Evolutionary conservation across 2,888 invertebrate species (phyloP).

Genomic region (Amblyjoppa fuscipennis): DNA sequence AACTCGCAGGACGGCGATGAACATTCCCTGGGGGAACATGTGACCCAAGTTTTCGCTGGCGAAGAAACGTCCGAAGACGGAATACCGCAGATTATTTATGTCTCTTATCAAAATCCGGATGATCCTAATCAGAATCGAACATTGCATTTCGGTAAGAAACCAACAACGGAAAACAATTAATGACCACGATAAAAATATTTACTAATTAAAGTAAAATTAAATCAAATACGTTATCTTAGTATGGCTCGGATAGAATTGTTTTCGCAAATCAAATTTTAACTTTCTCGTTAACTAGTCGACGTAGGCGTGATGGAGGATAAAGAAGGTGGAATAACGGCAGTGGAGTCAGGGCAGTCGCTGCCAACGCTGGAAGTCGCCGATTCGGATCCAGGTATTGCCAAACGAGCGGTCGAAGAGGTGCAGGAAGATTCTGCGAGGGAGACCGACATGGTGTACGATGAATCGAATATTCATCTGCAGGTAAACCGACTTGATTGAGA

Average conservation of each 20-base stretch:
- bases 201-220: background rate
- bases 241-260: background rate
- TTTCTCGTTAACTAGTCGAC: conserved; percentile 73
- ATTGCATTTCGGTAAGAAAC: conserved; percentile 80
- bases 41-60: conserved; percentile 79
- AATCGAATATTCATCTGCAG: conserved; percentile 81
- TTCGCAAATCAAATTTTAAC: background rate
- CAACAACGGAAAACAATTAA: background rate
- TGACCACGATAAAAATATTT: background rate
- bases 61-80: conserved; percentile 81
- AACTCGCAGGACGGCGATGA: conserved; percentile 75
- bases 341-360: conserved; percentile 72
- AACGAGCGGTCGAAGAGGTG: conserved; percentile 62
- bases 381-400: conserved; percentile 68
- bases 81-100: conserved; percentile 86
- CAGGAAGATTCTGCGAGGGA: conserved; percentile 72
- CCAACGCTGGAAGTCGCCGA: conserved; percentile 76
- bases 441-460: conserved; percentile 76
- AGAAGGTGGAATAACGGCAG: conserved; percentile 68
- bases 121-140: conserved; percentile 84
- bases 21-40: conserved; percentile 76
- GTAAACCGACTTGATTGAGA: conserved; percentile 65
- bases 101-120: conserved; percentile 86
- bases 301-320: conserved; percentile 76
- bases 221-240: background rate